Base-by-base conservation (phyloP, 2,888 invertebrate species). In the Lapara coniferarum region DNA sequence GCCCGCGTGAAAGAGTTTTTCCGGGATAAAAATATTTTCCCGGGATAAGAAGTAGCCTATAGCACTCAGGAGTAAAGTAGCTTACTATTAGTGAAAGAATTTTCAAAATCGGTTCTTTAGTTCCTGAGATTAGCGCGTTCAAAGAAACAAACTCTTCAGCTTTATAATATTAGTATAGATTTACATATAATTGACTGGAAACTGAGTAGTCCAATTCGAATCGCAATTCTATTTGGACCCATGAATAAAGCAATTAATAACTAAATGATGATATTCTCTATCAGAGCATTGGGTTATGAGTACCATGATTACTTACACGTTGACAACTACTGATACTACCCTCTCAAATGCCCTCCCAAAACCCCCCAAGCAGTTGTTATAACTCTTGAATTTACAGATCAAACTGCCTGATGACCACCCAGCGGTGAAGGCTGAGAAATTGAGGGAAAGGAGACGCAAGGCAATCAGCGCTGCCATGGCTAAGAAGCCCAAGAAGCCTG, bases 251-350 rank as follows among this genome's bases (percentile, higher is more conserved):
- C 25, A 25, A 25, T 25, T 25, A 25, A 2, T 25, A 25, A 37
- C 37, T 37, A 80, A 77, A 91, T 93, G 92, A 93, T 93, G 92
- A 92, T 81, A 89, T 72, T 76, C 89, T 90, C 86, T 89, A 73
- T 85, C 91, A 93, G 93, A 93, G 93, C 93, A 93, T 93, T 93
- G 93, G 93, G 93, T 93, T 93, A 93, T 93, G 93, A 93, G 8
- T 0, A 76, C 82, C 74, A 85, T 93, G 93, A 93, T 93, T 93
- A 91, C 92, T 75, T 74, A 71, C 89, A 93, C 92, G 91, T 93
- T 93, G 93, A 93, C 93, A 86, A 73, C 67, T 78, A 71, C 93
- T 92, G 92, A 92, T 10, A 5, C 3, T 2, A 19, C 25, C 13
- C 53, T 66, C 37, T 8, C 16, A 13, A 16, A 19, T 25, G 0